phyloP scores from a whole-genome alignment of 2,888 invertebrate genomes.

The Fissipunctia ypsillon region DNA sequence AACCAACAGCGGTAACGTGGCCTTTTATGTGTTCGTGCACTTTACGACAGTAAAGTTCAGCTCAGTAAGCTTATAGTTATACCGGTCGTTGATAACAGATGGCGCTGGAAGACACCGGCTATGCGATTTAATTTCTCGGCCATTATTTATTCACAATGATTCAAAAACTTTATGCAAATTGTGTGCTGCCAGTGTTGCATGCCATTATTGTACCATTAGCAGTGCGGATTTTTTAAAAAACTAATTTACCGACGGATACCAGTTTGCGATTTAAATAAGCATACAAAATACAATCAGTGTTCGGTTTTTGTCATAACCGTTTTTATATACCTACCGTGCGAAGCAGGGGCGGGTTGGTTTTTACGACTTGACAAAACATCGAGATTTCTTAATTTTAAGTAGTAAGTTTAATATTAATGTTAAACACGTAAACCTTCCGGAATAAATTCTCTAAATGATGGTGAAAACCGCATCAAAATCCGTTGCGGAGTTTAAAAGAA shows the following conservation, averaged over 20 bases:
- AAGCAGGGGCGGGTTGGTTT: no score
- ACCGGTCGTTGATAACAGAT: conserved; percentile 30
- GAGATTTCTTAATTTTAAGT: no score
- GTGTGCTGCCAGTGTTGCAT: conserved; percentile 1
- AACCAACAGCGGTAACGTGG: no score
- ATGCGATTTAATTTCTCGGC: neutral
- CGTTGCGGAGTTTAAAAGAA: no score
- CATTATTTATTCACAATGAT: conserved; percentile 12
- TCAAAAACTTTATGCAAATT: conserved; percentile 16
- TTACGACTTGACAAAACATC: no score
- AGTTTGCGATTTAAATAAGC: neutral
- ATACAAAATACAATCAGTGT: neutral
- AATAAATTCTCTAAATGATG: no score
- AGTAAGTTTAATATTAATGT: no score
- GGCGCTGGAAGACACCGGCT: conserved; percentile 26
- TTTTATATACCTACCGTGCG: no score
- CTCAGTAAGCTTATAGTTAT: neutral
- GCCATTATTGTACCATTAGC: conserved; percentile 4
- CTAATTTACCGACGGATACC: neutral
- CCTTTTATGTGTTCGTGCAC: neutral
- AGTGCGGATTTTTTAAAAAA: conserved; percentile 1
- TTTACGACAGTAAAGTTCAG: no score
- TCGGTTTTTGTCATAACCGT: no score
- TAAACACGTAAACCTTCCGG: no score
- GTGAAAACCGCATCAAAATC: no score